phyloP scores from a whole-genome alignment of 2,797 vertebrate genomes.

The Siniperca obscura region DNA sequence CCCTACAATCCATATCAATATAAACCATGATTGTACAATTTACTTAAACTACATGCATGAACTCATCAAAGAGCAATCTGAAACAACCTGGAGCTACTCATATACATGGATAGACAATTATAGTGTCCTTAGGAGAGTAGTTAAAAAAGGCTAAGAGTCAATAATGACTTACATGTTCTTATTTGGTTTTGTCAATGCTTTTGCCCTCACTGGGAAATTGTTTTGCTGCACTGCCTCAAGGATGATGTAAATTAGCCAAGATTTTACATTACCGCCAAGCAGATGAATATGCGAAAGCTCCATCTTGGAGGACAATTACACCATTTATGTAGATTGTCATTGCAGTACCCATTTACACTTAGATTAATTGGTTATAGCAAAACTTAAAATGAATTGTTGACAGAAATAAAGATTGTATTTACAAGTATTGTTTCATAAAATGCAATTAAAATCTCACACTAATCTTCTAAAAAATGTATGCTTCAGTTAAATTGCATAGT shows the following conservation, averaged over 20 bases:
- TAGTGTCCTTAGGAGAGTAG: slow-evolving; percentile 77
- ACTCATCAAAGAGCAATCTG: slow-evolving; percentile 76
- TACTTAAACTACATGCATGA: slow-evolving; percentile 59
- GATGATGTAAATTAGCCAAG: slow-evolving; percentile 76
- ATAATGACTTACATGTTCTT: slow-evolving; percentile 84
- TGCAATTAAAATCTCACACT: slow-evolving; percentile 38
- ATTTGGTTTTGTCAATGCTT: slow-evolving; percentile 78
- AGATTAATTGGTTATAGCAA: slow-evolving; percentile 52
- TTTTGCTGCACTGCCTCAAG: slow-evolving; percentile 80
- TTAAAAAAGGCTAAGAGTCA: slow-evolving; percentile 84
- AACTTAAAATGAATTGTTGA: slow-evolving; percentile 39
- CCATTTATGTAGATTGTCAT: slow-evolving; percentile 54
- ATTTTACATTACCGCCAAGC: slow-evolving; percentile 66
- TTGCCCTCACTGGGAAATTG: slow-evolving; percentile 74
- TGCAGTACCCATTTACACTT: slow-evolving; percentile 48
- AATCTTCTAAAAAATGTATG: slow-evolving; percentile 5
- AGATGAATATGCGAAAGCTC: slow-evolving; percentile 61
- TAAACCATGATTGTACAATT: slow-evolving; percentile 58
- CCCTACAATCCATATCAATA: slow-evolving; percentile 47
- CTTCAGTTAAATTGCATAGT: background rate
- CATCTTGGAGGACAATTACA: slow-evolving; percentile 66
- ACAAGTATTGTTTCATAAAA: slow-evolving; percentile 41
- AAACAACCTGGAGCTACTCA: slow-evolving; percentile 79
- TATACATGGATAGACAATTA: slow-evolving; percentile 79
- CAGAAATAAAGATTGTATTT: slow-evolving; percentile 41